Percentiles rank a stretch among this genome's conserved stretches.
Conservation (phyloP, 2,797 vertebrate species). For the Hippoglossus hippoglossus region DNA sequence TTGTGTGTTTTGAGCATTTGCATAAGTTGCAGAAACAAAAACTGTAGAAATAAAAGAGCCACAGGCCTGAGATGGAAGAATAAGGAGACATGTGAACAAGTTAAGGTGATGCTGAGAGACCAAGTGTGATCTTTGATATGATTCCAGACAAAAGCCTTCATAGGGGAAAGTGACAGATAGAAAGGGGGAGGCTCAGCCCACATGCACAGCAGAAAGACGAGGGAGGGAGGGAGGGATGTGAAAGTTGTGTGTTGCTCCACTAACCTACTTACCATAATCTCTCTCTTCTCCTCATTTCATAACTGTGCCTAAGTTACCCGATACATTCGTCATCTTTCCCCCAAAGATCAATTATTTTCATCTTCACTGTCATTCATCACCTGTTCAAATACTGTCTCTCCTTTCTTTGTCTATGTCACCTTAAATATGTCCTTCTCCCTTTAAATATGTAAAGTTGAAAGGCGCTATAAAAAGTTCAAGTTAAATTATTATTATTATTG, state of each 20-base stretch:
- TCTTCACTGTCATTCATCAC: conserved; percentile 40
- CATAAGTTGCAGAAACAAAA: conserved; percentile 4
- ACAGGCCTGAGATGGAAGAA: conserved; percentile 13
- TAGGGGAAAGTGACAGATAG: conserved; percentile 39
- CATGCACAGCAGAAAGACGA: conserved; percentile 52
- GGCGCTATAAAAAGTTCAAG: too few species aligned
- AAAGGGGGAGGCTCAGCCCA: conserved; percentile 31
- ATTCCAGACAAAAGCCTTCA: conserved; percentile 34
- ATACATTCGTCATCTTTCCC: conserved; percentile 65
- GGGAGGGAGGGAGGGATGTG: conserved; percentile 70
- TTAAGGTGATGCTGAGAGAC: conserved; percentile 19
- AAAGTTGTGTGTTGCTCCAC: conserved; percentile 78
- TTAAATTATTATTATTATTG: too few species aligned
- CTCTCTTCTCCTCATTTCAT: conserved; percentile 81
- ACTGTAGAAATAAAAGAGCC: conserved; percentile 7
- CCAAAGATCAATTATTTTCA: conserved; percentile 67
- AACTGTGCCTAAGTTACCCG: conserved; percentile 81
- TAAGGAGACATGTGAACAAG: not conserved
- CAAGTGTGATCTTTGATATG: conserved; percentile 15
- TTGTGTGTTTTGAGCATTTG: conserved; percentile 1
- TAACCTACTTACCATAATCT: conserved; percentile 87
- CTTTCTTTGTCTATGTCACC: too few species aligned
- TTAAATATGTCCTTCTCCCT: too few species aligned
- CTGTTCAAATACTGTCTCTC: too few species aligned
- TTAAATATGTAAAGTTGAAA: too few species aligned